Conservation (phyloP, 1,140 invertebrate genomes). For the Danaus melanippus region DNA sequence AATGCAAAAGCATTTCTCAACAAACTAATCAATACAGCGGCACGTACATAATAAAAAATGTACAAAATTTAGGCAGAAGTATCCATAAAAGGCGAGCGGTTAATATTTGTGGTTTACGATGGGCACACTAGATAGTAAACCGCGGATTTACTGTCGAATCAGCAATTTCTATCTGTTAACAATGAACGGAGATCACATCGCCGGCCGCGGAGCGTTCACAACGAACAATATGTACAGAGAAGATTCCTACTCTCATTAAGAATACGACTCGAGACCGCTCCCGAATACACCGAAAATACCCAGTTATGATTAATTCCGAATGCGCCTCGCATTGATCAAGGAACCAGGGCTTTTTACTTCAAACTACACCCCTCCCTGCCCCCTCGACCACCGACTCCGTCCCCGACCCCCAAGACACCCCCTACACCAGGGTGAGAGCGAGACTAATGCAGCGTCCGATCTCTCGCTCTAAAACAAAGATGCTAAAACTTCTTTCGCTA, state of each 20-base stretch:
- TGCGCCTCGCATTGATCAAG: constrained; percentile 69
- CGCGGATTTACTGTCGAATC: constrained; percentile 3
- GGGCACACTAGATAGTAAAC: constrained; percentile 15
- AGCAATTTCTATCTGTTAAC: too few species aligned
- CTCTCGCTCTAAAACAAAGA: constrained; percentile 71
- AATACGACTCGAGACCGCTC: constrained; percentile 57
- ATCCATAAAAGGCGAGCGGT: constrained; percentile 8
- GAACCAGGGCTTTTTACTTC: constrained; percentile 65
- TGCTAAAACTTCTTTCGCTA: constrained; percentile 72
- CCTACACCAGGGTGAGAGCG: constrained; percentile 41
- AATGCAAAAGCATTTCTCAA: too few species aligned
- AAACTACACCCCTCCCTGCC: constrained; percentile 59
- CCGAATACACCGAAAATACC: constrained; percentile 69
- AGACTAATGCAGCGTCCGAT: constrained; percentile 62
- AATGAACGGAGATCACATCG: too few species aligned
- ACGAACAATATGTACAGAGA: constrained; percentile 65
- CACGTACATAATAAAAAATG: constrained; percentile 4
- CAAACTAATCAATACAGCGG: too few species aligned
- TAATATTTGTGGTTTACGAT: constrained; percentile 13
- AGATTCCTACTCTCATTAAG: constrained; percentile 69
- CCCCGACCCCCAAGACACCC: constrained; percentile 52
- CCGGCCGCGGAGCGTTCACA: too few species aligned
- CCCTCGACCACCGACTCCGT: constrained; percentile 32
- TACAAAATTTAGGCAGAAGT: constrained; percentile 1
- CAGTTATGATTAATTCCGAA: constrained; percentile 71